Percentiles rank a stretch among this genome's conserved stretches.
Evolutionary conservation across 1,140 invertebrate species (phyloP).

Genomic region (Drosophila paulistorum): DNA sequence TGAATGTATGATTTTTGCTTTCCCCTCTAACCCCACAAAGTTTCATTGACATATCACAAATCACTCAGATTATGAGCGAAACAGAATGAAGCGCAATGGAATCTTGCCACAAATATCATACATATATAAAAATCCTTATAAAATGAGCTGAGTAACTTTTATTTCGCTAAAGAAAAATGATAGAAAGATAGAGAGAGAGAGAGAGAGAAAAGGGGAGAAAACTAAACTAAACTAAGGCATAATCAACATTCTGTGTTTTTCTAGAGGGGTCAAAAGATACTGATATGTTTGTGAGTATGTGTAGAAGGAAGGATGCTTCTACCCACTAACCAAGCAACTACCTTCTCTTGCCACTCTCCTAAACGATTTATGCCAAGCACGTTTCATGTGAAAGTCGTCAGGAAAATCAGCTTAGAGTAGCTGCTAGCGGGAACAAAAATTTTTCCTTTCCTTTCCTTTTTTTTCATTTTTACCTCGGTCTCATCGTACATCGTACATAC

Average conservation of each 20-base stretch:
- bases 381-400: slow-evolving; percentile 66
- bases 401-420: slow-evolving; percentile 39
- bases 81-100: no score
- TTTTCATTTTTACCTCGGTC: neutral
- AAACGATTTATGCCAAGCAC: slow-evolving; percentile 64
- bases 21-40: neutral
- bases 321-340: neutral
- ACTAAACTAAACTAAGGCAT: slow-evolving; percentile 7
- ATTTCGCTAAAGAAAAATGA: neutral
- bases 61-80: slow-evolving; percentile 1
- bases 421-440: neutral
- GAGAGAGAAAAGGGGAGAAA: neutral
- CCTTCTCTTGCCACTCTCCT: neutral
- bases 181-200: no score
- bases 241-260: slow-evolving; percentile 11
- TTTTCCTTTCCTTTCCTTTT: neutral
- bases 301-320: slow-evolving; percentile 1
- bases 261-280: neutral
- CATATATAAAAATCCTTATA: slow-evolving; percentile 7
- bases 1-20: neutral
- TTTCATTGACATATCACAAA: slow-evolving; percentile 4
- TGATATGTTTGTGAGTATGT: neutral
- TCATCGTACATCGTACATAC: neutral
- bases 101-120: slow-evolving; percentile 7
- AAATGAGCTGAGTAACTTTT: slow-evolving; percentile 13